Percentiles rank a stretch among this genome's conserved stretches.
Conservation (phyloP, 64 coral and sea anemone species). For the Hydrozoanthus tunicans region DNA sequence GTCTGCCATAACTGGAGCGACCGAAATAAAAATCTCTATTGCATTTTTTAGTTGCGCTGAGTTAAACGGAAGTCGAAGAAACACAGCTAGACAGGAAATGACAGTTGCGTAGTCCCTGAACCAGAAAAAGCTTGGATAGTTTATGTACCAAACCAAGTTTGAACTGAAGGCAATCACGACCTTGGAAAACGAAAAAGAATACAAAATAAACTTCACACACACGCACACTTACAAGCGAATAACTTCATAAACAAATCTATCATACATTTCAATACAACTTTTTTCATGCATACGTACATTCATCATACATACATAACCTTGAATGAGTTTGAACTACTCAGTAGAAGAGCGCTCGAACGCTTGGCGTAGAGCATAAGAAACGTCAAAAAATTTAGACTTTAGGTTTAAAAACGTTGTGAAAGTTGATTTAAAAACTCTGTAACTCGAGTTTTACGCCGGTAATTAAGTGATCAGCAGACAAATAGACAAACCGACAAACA, state of each 20-base stretch:
- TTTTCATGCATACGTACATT: too few relatives aligned
- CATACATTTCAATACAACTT: background rate
- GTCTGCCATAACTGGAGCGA: constrained; percentile 86
- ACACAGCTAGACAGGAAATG: constrained; percentile 84
- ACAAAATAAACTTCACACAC: background rate
- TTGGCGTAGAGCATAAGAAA: too few relatives aligned
- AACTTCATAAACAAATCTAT: too few relatives aligned
- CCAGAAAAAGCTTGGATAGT: constrained; percentile 63
- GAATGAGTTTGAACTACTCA: too few relatives aligned
- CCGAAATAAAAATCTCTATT: constrained; percentile 77
- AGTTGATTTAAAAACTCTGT: too few relatives aligned
- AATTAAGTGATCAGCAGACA: background rate
- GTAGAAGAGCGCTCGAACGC: too few relatives aligned
- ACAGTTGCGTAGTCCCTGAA: constrained; percentile 68
- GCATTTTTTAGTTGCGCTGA: constrained; percentile 80
- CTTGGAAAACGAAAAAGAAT: constrained; percentile 35
- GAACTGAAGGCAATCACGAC: constrained; percentile 67
- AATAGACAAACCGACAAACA: background rate
- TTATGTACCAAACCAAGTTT: constrained; percentile 80
- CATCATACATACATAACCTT: too few relatives aligned
- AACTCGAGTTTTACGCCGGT: too few relatives aligned
- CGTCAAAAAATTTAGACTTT: too few relatives aligned
- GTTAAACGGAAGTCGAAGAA: constrained; percentile 87
- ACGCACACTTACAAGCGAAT: background rate
- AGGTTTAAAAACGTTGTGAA: too few relatives aligned